Percentiles rank a stretch among this genome's conserved stretches.
Conservation (phyloP, 2,888 invertebrate species). For the Leucania comma region DNA sequence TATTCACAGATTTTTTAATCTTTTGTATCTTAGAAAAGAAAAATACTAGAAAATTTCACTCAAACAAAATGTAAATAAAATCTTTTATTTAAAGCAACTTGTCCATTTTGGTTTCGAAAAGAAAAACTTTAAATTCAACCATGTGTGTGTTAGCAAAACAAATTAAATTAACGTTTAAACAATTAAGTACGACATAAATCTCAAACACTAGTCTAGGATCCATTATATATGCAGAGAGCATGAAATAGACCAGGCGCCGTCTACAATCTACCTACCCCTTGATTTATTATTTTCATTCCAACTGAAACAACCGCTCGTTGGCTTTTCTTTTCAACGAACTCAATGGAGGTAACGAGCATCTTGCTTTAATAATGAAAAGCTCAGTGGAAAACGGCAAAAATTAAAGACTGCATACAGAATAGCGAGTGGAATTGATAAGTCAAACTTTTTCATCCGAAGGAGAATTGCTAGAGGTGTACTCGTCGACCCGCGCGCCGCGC, state of each 20-base stretch:
- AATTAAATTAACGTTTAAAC: slow-evolving; percentile 59
- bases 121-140: slow-evolving; percentile 16
- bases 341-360: slow-evolving; percentile 84
- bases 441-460: slow-evolving; percentile 79
- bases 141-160: slow-evolving; percentile 18
- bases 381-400: slow-evolving; percentile 62
- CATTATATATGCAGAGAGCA: slow-evolving; percentile 75
- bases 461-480: slow-evolving; percentile 72
- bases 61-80: slow-evolving; percentile 19
- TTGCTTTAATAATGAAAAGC: slow-evolving; percentile 81
- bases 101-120: slow-evolving; percentile 20
- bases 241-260: slow-evolving; percentile 79
- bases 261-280: slow-evolving; percentile 78
- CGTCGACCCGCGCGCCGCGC: slow-evolving; percentile 62
- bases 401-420: slow-evolving; percentile 76
- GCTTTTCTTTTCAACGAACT: slow-evolving; percentile 75
- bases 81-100: slow-evolving; percentile 5
- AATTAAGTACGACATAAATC: slow-evolving; percentile 68
- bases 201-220: slow-evolving; percentile 67
- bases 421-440: slow-evolving; percentile 81
- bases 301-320: slow-evolving; percentile 77
- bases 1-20: slow-evolving; percentile 39
- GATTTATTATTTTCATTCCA: slow-evolving; percentile 87
- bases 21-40: slow-evolving; percentile 21
- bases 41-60: slow-evolving; percentile 25